A percentile compares a stretch with the other conserved stretches of the same genome.
phyloP scores from a whole-genome alignment of 2,888 invertebrate genomes.

The Hypsopygia costalis region DNA sequence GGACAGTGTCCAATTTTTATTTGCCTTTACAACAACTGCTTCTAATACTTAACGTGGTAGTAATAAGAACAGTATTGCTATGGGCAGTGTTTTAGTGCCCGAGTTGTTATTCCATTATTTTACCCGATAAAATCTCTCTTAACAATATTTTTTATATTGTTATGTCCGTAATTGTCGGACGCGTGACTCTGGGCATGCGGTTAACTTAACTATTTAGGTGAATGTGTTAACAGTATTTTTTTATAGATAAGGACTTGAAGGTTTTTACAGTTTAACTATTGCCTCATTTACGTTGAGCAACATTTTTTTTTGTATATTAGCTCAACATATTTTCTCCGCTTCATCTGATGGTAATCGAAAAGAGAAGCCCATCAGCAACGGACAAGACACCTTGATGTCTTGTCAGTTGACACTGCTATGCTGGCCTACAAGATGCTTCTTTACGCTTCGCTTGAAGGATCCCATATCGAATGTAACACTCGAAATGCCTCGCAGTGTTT shows the following conservation, averaged over 20 bases:
- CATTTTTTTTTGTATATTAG: too few species aligned
- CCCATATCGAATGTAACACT: too few species aligned
- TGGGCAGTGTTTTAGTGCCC: not conserved
- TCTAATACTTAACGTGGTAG: not conserved
- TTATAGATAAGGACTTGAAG: not conserved
- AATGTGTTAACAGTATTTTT: not conserved
- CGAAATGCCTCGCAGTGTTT: too few species aligned
- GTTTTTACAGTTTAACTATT: too few species aligned
- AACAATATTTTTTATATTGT: slow-evolving; percentile 7
- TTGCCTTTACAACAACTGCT: not conserved
- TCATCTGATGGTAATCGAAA: too few species aligned
- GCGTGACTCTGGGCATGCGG: not conserved
- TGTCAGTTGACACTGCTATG: too few species aligned
- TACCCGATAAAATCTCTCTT: slow-evolving; percentile 8
- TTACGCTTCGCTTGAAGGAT: too few species aligned
- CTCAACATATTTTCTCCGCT: too few species aligned
- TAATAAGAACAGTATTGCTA: not conserved
- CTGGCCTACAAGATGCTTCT: too few species aligned
- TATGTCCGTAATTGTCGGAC: slow-evolving; percentile 1
- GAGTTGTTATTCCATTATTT: not conserved
- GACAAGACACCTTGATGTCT: too few species aligned
- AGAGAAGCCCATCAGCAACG: too few species aligned
- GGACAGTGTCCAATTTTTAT: slow-evolving; percentile 20
- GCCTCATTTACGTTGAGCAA: too few species aligned
- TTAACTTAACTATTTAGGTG: not conserved